Base-by-base conservation (phyloP, 53 echinoderm and acorn worm species). In the Paelopatides confundens region DNA sequence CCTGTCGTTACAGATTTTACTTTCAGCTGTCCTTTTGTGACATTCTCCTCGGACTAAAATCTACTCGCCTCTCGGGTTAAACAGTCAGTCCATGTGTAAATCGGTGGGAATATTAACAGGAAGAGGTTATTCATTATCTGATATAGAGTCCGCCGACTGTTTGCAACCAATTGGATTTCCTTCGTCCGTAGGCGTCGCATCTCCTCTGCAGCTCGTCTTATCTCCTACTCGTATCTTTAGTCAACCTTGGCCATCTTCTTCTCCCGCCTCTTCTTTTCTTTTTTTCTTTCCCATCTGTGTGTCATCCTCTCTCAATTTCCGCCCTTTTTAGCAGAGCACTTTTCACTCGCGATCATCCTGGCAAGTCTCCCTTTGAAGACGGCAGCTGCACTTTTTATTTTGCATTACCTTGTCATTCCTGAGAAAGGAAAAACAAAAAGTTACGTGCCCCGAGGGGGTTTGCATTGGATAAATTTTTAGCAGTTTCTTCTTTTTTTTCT, bases 281-380 rank as follows among this genome's bases (percentile, higher is more conserved):
- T 76, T 54, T 35, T 87, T 33, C 52, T 37, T 27, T 49, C 71
- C 74, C 74, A 31, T 62, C 67, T 32, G 66, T 85, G 26, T 30
- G 43, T 11, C 69, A 13, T 28, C 33, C 39, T 34, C 39, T 43
- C 46, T 43, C 30, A 35, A 35, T 39, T 68, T 64, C 36, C 32
- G 34, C 63, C 18, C 11, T 58, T 58, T 31, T 21, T 21, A 5
- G 13, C 49, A 62, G 62, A n/a, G 39, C 28, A 43, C 81, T 47
- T 46, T 78, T 50, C 26, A 23, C 8, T 62, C 40, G 36, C 33
- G 35, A 26, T 63, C 86, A 28, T 63, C 63, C 67, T 38, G 29
- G 28, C 52, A 36, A 76, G 39, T 58, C 86, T 35, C 68, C 27
- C 32, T 64, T 62, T 17, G 31, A n/a, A 66, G 32, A 62, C 79